phyloP scores from a whole-genome alignment of 2,888 invertebrate species.

The Ceriagrion tenellum region DNA sequence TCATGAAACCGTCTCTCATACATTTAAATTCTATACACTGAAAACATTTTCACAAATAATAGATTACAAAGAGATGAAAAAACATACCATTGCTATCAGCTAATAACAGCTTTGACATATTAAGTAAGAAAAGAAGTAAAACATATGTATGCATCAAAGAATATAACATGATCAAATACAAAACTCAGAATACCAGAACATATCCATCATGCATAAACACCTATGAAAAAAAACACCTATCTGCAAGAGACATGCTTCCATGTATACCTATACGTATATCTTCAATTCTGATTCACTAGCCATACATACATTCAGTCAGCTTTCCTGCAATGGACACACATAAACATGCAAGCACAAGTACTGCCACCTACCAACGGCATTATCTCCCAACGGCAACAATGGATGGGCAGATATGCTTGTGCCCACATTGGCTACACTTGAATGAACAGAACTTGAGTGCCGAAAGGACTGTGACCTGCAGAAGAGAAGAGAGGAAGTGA shows the following conservation, averaged over 20 bases:
- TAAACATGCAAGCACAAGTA: slow-evolving; percentile 67
- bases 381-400: slow-evolving; percentile 91
- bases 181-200: neutral
- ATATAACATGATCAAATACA: neutral
- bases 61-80: neutral
- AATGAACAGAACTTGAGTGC: slow-evolving; percentile 87
- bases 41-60: slow-evolving; percentile 12
- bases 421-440: slow-evolving; percentile 86
- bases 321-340: slow-evolving; percentile 57
- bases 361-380: slow-evolving; percentile 78
- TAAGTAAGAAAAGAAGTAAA: neutral
- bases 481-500: slow-evolving; percentile 68
- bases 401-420: slow-evolving; percentile 96
- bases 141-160: neutral
- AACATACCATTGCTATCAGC: slow-evolving; percentile 15
- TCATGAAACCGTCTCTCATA: neutral
- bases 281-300: slow-evolving; percentile 26
- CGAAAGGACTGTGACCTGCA: slow-evolving; percentile 95
- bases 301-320: slow-evolving; percentile 57
- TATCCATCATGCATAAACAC: slow-evolving; percentile 18
- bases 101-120: neutral
- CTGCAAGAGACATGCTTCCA: slow-evolving; percentile 21
- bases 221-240: slow-evolving; percentile 17
- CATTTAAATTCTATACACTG: neutral
- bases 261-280: neutral